Evolutionary conservation across 2,888 invertebrate genomes (phyloP), one percentile per base, ranked within the genome.

Genomic region (Heliconius hortense): DNA sequence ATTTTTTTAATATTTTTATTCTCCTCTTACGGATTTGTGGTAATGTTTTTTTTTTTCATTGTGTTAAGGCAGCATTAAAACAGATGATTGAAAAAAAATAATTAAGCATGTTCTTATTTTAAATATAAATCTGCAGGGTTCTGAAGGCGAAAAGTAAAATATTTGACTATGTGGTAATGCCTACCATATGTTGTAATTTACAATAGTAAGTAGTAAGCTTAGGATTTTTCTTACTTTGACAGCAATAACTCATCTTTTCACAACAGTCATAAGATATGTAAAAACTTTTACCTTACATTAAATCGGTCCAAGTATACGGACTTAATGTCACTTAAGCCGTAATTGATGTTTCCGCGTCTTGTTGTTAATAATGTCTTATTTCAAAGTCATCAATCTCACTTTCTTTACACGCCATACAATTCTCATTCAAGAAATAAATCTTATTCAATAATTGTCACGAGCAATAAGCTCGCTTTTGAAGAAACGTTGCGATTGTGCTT

Each of bases 391-490:
- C 53, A 59, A 74, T 60, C 59, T 56, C 53, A n/a, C 53, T 69
- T 56, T 53, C 69, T 53, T 69, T 56, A 74, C 39, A 67, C 56
- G 39, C 67, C 21, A 39, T 60, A 67, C 67, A 68, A 73, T 67
- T 59, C 73, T 43, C n/a, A 67, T 48, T 68, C 48, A 48, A 68
- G 64, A 31, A 72, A 76, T 75, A 76, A 48, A 74, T 75, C 78
- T 73, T 66, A 68, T 76, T 72, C 76, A 73, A 70, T 79, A 75
- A 66, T 75, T 75, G 75, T 79, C 77, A 60, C 72, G 56, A 75
- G 75, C 74, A 79, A 72, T 80, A 76, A 74, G 75, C 76, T 68
- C 69, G 59, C 79, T 72, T 77, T 76, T 76, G 74, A 78, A 77
- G 72, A 76, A 77, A 73, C 76, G 73, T 76, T 71, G 74, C 76